A percentile compares a stretch with the other conserved stretches of the same genome.
These are phyloP conservation scores for Latrodectus geometricus DNA, from an alignment of 1,140 invertebrate species.

Conservation along the genomic window DNA sequence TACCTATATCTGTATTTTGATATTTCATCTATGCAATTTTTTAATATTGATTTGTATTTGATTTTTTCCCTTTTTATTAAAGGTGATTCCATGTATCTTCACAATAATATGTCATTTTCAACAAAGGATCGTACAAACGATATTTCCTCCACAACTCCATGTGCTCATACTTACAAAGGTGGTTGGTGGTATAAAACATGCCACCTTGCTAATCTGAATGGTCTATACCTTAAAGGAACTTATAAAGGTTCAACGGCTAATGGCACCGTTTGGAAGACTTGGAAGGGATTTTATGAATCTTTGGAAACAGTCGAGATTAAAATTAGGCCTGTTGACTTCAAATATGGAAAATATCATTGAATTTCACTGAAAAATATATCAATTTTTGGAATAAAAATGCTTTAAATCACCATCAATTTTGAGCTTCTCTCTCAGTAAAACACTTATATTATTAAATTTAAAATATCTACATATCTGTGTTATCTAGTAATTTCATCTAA, in stretches of 20 bases:
- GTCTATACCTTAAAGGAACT: slow-evolving; percentile 65
- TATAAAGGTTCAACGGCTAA: slow-evolving; percentile 65
- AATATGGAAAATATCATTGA: too few species aligned
- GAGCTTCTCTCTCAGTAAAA: too few species aligned
- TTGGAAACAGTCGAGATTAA: not conserved
- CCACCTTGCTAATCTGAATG: slow-evolving; percentile 68
- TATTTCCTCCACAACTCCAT: slow-evolving; percentile 31
- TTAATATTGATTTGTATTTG: too few species aligned
- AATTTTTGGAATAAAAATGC: too few species aligned
- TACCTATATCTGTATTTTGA: too few species aligned
- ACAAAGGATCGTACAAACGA: slow-evolving; percentile 58
- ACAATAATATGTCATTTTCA: slow-evolving; percentile 29
- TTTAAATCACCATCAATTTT: too few species aligned
- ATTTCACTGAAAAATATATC: too few species aligned
- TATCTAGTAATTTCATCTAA: too few species aligned
- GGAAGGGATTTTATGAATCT: slow-evolving; percentile 62
- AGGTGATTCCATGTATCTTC: not conserved
- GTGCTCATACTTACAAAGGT: slow-evolving; percentile 64
- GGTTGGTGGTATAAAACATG: slow-evolving; percentile 70
- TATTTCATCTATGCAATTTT: too few species aligned
- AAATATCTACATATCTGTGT: too few species aligned
- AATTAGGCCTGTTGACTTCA: not conserved
- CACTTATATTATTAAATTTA: too few species aligned
- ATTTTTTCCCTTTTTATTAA: too few species aligned
- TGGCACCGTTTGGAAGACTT: slow-evolving; percentile 66